These are phyloP conservation scores for Pionites leucogaster DNA, from an alignment of 2,113 vertebrate genomes.

Conservation along the genomic window DNA sequence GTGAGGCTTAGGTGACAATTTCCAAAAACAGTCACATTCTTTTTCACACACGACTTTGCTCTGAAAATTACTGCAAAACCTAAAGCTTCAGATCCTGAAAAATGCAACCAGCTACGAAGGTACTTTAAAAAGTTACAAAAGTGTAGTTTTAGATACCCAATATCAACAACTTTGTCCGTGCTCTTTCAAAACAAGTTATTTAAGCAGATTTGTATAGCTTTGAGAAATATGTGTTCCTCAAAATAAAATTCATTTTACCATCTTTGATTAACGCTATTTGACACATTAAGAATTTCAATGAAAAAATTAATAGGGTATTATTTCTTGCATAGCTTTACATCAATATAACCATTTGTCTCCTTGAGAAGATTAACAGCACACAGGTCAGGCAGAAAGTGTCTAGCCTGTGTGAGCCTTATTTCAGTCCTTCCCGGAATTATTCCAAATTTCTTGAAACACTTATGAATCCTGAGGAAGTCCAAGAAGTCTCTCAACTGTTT, in stretches of 20 bases:
- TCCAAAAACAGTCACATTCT: neutral
- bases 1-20: neutral
- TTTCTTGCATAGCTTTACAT: neutral
- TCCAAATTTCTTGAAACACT: neutral
- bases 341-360: neutral
- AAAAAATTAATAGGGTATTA: neutral
- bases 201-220: neutral
- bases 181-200: neutral
- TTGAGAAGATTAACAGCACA: neutral
- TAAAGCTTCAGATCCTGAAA: neutral
- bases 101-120: neutral
- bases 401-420: neutral
- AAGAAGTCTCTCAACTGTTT: neutral
- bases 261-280: neutral
- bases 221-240: neutral
- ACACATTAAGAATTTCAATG: rapidly evolving
- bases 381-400: neutral
- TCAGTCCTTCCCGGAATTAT: neutral
- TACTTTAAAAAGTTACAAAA: neutral
- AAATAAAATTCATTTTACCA: neutral
- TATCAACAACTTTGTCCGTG: neutral
- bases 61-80: neutral
- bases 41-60: neutral
- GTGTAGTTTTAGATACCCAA: neutral
- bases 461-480: neutral